Percentiles rank a stretch among this genome's conserved stretches.
Conservation (phyloP, 2,888 invertebrate species). For the Synanthedon myopaeformis region DNA sequence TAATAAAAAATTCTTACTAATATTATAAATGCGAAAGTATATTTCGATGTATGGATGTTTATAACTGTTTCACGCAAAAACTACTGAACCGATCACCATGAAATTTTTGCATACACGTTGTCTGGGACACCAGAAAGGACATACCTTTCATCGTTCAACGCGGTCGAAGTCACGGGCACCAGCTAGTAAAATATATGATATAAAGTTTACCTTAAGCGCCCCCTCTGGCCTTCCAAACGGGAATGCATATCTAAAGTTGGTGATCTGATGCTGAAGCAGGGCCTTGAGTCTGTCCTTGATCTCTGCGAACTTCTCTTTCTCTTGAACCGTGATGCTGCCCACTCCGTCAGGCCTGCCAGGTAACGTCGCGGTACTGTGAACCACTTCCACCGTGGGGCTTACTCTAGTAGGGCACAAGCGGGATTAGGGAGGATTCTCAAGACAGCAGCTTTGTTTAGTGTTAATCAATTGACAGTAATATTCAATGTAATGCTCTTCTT, state of each 20-base stretch:
- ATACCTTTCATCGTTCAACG: too few relatives aligned
- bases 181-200: too few relatives aligned
- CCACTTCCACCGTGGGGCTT: constrained; percentile 59
- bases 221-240: constrained; percentile 99
- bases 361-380: constrained; percentile 68
- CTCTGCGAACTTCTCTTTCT: constrained; percentile 97
- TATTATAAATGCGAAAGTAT: too few relatives aligned
- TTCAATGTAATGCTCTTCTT: too few relatives aligned
- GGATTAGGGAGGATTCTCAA: constrained; percentile 44
- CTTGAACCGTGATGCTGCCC: constrained; percentile 97
- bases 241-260: constrained; percentile 98
- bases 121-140: too few relatives aligned
- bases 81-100: too few relatives aligned
- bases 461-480: not conserved
- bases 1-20: too few relatives aligned
- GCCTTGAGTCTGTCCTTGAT: constrained; percentile 95
- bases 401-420: constrained; percentile 65
- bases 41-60: too few relatives aligned
- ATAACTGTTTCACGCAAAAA: too few relatives aligned
- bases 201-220: constrained; percentile 78
- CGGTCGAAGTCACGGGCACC: too few relatives aligned
- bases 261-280: constrained; percentile 96
- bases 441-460: constrained; percentile 28
- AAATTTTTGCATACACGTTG: too few relatives aligned
- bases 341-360: constrained; percentile 95